Percentiles rank a stretch among this genome's conserved stretches.
phyloP scores from a whole-genome alignment of 2,113 vertebrate species.

The Callipepla californica region DNA sequence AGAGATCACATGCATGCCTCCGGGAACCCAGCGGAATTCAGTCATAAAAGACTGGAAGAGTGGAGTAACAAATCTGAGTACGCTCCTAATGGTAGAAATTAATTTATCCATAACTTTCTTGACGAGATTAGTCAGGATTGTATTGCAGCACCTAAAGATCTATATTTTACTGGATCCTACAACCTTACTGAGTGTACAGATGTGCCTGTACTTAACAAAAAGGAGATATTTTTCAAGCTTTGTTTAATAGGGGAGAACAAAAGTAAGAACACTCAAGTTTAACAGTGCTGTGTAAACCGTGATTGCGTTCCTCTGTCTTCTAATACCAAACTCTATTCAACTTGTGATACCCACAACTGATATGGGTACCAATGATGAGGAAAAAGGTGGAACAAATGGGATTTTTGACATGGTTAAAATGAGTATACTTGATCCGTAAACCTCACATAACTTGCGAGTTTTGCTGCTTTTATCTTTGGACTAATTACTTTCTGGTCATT shows the following conservation, averaged over 20 bases:
- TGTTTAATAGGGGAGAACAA: background rate
- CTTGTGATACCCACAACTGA: fast-evolving
- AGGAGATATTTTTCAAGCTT: background rate
- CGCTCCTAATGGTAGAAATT: background rate
- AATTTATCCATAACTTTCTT: background rate
- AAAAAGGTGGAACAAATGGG: background rate
- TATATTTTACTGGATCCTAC: background rate
- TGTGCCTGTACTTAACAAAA: background rate
- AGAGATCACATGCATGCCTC: background rate
- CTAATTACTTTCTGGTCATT: background rate
- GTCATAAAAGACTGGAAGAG: background rate
- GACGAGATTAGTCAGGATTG: background rate
- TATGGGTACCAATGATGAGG: background rate
- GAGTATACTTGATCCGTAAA: background rate
- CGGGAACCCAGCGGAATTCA: background rate
- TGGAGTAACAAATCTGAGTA: background rate
- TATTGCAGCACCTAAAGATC: background rate
- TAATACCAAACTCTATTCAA: background rate
- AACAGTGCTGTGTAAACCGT: background rate
- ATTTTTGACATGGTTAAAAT: background rate
- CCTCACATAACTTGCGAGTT: background rate
- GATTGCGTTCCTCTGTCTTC: background rate
- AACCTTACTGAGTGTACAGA: background rate
- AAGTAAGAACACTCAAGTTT: background rate
- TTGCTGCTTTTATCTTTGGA: background rate